These are phyloP conservation scores for Muschampia plurimacula DNA, from an alignment of 2,888 invertebrate genomes.

Conservation along the genomic window DNA sequence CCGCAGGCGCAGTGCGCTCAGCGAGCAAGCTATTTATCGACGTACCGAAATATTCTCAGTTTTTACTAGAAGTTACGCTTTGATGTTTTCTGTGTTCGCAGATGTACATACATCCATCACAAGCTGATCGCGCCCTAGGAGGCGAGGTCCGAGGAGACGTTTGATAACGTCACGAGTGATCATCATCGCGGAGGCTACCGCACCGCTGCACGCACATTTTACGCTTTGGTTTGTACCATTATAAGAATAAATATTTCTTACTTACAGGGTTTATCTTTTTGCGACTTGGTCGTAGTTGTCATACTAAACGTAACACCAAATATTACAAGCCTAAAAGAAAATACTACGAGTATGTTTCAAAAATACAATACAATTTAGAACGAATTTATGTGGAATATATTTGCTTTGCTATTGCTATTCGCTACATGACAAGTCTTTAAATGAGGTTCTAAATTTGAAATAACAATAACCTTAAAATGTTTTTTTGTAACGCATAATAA, in stretches of 20 bases:
- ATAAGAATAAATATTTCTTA: conserved; percentile 36
- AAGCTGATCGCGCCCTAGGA: too few species aligned
- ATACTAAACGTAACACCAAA: conserved; percentile 50
- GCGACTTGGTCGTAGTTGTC: conserved; percentile 64
- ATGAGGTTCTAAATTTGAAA: conserved; percentile 46
- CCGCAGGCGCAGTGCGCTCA: too few species aligned
- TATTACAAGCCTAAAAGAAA: conserved; percentile 20
- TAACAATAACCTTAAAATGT: conserved; percentile 7
- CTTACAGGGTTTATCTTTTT: conserved; percentile 74
- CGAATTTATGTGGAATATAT: conserved; percentile 19
- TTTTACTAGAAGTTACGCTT: too few species aligned
- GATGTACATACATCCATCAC: too few species aligned
- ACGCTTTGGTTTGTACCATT: too few species aligned
- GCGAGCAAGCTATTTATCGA: too few species aligned
- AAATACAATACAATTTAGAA: conserved; percentile 33
- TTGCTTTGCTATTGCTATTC: conserved; percentile 28
- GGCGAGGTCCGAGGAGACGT: too few species aligned
- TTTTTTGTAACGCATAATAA: conserved; percentile 36
- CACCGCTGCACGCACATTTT: too few species aligned
- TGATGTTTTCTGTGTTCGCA: too few species aligned
- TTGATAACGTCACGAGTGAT: too few species aligned
- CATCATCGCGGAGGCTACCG: too few species aligned
- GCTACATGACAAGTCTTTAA: conserved; percentile 29
- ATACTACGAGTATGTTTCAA: conserved; percentile 7
- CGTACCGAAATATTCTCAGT: too few species aligned